Conservation (phyloP, 2,113 vertebrate genomes). For the Trochalopteron elliotii region DNA sequence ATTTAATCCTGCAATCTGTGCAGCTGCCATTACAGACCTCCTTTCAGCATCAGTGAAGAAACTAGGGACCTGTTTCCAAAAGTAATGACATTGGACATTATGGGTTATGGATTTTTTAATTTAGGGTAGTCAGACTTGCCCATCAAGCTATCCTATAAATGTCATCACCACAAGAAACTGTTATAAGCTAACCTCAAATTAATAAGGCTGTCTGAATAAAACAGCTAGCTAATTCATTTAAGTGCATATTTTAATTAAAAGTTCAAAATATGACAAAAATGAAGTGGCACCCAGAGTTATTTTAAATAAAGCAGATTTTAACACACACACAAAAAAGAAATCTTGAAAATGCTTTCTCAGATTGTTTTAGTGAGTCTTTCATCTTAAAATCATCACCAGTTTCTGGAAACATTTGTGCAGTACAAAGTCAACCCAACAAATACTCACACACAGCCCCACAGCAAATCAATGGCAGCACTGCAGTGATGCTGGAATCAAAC, state of each 20-base stretch:
- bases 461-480: neutral
- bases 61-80: slow-evolving; percentile 84
- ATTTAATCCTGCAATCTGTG: slow-evolving; percentile 92
- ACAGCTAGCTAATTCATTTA: neutral
- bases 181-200: neutral
- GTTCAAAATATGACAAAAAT: neutral
- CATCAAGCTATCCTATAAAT: neutral
- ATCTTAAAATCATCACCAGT: neutral
- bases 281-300: neutral
- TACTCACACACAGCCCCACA: neutral
- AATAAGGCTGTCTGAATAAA: neutral
- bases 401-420: neutral
- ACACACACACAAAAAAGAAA: neutral
- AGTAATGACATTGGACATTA: neutral
- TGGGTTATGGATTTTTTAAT: neutral
- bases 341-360: neutral
- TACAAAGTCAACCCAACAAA: neutral
- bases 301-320: neutral
- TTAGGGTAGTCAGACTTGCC: neutral
- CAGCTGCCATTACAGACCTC: slow-evolving; percentile 89
- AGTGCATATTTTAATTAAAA: neutral
- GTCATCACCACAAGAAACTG: neutral
- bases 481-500: neutral
- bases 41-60: slow-evolving; percentile 94
- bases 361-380: neutral